Base-by-base conservation (phyloP, 2,888 invertebrate genomes). In the Chironomus tentans region DNA sequence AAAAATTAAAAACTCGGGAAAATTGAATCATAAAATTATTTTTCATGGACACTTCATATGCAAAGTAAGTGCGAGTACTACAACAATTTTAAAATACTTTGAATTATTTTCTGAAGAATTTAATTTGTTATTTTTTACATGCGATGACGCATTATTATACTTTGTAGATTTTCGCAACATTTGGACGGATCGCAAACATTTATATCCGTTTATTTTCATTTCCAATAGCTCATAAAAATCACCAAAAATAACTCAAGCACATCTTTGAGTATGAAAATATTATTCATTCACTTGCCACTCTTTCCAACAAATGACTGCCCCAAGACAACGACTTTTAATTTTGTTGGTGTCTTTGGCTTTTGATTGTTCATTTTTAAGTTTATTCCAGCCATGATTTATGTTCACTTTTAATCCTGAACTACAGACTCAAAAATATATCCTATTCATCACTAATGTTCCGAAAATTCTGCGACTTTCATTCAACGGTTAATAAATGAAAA, bases 231-330 rank as follows among this genome's bases (percentile, higher is more conserved):
- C 38, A 38, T 38, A 38, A 38, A 28, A 38, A 38, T 38, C 38
- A 38, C 38, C 38, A 2, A 38, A 38, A 38, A 38, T 38, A 38
- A 38, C 38, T 38, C 56, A 56, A 56, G 15, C 15, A 56, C 56
- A 56, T 28, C 24, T 24, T 28, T 28, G 4, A 28, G 22, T 28
- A 28, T 2, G 3, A 56, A 18, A 18, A 56, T 15, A 56, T 15
- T 28, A 6, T 5, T 56, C 56, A 4, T 56, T 2, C 18, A 78
- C 83, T 85, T 83, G 92, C 93, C 93, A 79, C 93, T 92, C 84
- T 94, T 94, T 12, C 93, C 93, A 73, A 93, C 92, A 68, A 92
- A 93, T 22, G 90, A 88, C 80, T 92, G 92, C 3, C 93, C 93
- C 46, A 94, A 83, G 5, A 94, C 90, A 89, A 92, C 90, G 7